Evolutionary conservation across 2,888 invertebrate species (phyloP), one percentile per base, ranked within the genome.

Genomic region (Embidobia sp.): DNA sequence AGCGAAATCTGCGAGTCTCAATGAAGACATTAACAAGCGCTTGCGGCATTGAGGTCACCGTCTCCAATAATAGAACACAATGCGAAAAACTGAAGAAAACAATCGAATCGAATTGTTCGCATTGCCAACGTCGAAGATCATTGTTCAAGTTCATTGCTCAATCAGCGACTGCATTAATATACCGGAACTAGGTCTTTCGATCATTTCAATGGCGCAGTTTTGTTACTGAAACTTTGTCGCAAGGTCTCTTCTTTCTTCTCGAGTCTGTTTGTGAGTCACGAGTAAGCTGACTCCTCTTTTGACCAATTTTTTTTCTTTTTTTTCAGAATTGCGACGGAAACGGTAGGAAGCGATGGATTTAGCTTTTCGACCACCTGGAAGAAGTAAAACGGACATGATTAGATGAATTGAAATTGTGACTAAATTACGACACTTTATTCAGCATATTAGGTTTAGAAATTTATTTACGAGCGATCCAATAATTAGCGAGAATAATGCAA

Each of bases 81-180:
- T 49, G 73, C 37, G 74, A 77, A 77, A 79, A 79, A 66, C 35
- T 44, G 51, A 53, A 61, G 77, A 61, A 73, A 77, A 67, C 77
- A 77, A 77, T 77, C 57, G 77, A 61, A 77, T 48, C 77, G 70
- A 77, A 77, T 77, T 57, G 77, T 35, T 70, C 13, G 57, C 77
- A 77, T 79, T 79, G 77, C 74, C 77, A 66, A 15, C 66, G 69
- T 74, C 67, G 74, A 79, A 77, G 79, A 79, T 79, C 79, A 79
- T 79, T 77, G 79, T 79, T 79, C 79, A 79, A 79, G 79, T 79
- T 79, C 79, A 79, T 79, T 77, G 77, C 63, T 79, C 77, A 79
- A 75, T 77, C 59, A 63, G 22, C 37, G 57, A n/a, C 31, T 55
- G 49, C 69, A 55, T 73, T 73, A 40, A 69, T 72, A 64, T 73